Evolutionary conservation across 1,140 invertebrate species (phyloP).

Genomic region (Ceratitis capitata): DNA sequence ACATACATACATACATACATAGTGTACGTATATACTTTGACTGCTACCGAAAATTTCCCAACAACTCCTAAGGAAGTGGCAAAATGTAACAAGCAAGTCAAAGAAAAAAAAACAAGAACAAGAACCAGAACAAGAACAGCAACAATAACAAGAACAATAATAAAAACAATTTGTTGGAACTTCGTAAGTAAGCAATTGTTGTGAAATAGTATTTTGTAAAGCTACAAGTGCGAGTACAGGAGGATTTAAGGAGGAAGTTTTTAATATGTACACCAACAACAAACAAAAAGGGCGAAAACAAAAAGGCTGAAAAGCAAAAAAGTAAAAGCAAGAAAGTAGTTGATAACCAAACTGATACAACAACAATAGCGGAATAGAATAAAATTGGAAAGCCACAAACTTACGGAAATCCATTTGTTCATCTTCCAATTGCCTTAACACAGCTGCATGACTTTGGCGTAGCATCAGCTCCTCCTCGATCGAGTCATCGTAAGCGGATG

Average conservation of each 20-base stretch:
- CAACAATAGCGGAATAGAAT: constrained; percentile 37
- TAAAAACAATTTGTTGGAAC: neutral
- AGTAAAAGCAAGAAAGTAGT: constrained; percentile 38
- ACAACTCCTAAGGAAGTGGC: neutral
- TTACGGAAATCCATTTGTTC: constrained; percentile 64
- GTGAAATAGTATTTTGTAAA: neutral
- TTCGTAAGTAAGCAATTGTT: neutral
- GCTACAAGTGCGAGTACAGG: neutral
- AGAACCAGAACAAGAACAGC: neutral
- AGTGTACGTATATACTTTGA: neutral
- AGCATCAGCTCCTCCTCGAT: constrained; percentile 39
- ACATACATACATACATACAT: neutral
- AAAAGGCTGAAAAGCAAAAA: constrained; percentile 45
- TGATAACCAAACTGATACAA: constrained; percentile 33
- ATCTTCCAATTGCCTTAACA: constrained; percentile 56
- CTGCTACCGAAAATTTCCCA: no score
- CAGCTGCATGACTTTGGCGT: constrained; percentile 40
- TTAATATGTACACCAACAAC: constrained; percentile 36
- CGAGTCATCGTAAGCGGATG: constrained; percentile 23
- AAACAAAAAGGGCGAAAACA: constrained; percentile 34
- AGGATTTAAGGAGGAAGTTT: constrained; percentile 4
- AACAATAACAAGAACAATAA: neutral
- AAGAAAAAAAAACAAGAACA: neutral
- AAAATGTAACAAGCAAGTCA: neutral
- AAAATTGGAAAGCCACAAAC: constrained; percentile 47